These are phyloP conservation scores for Yoshiicerus persimilis DNA, from an alignment of 1,140 invertebrate species.

Conservation along the genomic window DNA sequence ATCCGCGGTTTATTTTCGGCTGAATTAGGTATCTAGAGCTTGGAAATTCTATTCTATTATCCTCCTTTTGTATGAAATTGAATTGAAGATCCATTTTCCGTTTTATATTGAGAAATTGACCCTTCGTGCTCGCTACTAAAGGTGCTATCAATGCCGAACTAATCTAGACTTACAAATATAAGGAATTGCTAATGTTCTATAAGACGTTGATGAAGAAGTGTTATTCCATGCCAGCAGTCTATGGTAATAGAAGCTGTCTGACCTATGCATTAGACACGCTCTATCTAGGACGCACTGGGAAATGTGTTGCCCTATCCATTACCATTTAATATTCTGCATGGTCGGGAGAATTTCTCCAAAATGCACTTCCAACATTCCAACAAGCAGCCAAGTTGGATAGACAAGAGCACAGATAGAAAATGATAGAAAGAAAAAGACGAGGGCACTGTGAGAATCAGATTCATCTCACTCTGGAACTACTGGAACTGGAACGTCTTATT, in stretches of 20 bases:
- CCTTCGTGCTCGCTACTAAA: not conserved
- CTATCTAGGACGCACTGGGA: not conserved
- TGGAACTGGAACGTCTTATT: too few species aligned
- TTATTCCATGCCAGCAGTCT: not conserved
- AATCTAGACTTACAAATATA: not conserved
- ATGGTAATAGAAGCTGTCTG: not conserved
- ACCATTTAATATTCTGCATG: not conserved
- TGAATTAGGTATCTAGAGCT: not conserved
- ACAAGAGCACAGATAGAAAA: not conserved
- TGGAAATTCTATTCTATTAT: not conserved
- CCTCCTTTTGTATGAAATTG: not conserved
- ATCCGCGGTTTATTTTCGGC: not conserved
- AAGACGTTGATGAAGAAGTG: not conserved
- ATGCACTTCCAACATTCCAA: not conserved
- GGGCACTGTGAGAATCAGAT: not conserved
- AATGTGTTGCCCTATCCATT: slow-evolving; percentile 12
- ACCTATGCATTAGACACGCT: slow-evolving; percentile 4
- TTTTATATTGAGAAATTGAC: not conserved
- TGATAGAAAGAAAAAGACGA: not conserved
- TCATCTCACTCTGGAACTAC: too few species aligned
- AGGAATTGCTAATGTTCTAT: not conserved
- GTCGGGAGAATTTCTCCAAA: not conserved
- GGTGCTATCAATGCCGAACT: not conserved
- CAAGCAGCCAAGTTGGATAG: not conserved
- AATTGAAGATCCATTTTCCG: not conserved